Percentiles rank a stretch among this genome's conserved stretches.
Evolutionary conservation across 1,140 invertebrate species (phyloP).

Genomic region (Pseudoatta argentina): DNA sequence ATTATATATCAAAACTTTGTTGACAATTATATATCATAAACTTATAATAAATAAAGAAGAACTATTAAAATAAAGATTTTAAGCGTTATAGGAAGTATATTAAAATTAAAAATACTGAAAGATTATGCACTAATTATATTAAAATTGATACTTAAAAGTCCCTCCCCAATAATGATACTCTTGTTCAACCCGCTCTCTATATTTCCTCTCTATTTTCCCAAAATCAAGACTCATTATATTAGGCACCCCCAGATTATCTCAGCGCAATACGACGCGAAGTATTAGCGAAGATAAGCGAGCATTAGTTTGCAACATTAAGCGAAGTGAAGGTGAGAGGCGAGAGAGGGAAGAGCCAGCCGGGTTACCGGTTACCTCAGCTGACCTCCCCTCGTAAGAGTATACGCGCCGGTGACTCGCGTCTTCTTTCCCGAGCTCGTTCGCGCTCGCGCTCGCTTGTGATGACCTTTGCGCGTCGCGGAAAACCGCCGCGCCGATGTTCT

Average conservation of each 20-base stretch:
- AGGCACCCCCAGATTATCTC: slow-evolving; percentile 22
- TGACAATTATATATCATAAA: not conserved
- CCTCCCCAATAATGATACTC: not conserved
- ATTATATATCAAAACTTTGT: not conserved
- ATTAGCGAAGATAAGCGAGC: slow-evolving; percentile 74
- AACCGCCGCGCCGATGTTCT: slow-evolving; percentile 71
- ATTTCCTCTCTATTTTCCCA: no score
- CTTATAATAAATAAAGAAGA: not conserved
- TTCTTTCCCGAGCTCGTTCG: slow-evolving; percentile 72
- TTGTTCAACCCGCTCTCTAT: not conserved
- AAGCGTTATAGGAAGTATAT: not conserved
- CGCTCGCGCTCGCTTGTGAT: slow-evolving; percentile 70
- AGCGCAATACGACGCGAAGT: slow-evolving; percentile 50
- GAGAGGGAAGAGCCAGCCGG: slow-evolving; percentile 73
- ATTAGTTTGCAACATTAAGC: slow-evolving; percentile 73
- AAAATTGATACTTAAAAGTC: not conserved
- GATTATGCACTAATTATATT: not conserved
- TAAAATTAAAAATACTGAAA: not conserved
- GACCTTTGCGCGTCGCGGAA: slow-evolving; percentile 77
- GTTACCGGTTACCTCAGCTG: slow-evolving; percentile 76
- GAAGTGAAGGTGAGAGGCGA: slow-evolving; percentile 72
- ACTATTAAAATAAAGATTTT: not conserved
- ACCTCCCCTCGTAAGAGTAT: slow-evolving; percentile 75
- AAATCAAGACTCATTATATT: slow-evolving; percentile 11
- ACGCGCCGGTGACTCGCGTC: slow-evolving; percentile 75